Conservation (phyloP, 2,113 vertebrate species). For the Eudyptes chrysolophus region DNA sequence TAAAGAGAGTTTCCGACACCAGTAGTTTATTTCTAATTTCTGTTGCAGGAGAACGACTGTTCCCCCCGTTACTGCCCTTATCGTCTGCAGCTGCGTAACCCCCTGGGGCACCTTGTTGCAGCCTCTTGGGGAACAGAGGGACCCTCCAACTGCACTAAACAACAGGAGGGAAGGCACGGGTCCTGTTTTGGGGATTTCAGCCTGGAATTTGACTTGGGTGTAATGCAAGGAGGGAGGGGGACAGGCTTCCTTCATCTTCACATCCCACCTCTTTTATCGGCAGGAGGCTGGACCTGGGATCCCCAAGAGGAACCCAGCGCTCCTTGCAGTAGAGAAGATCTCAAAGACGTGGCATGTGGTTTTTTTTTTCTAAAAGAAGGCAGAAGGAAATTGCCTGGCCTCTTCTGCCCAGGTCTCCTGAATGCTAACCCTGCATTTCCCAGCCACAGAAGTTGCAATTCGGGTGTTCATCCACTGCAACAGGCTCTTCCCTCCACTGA, state of each 20-base stretch:
- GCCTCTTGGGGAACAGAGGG: not conserved
- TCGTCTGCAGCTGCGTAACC: not conserved
- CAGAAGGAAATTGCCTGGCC: not conserved
- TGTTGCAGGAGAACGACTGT: not conserved
- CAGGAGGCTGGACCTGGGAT: not conserved
- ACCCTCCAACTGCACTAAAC: not conserved
- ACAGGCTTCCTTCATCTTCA: not conserved
- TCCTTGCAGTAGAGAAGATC: not conserved
- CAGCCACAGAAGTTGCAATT: too few species aligned
- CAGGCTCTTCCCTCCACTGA: not conserved
- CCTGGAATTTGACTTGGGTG: not conserved
- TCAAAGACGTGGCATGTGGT: not conserved
- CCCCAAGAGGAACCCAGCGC: not conserved
- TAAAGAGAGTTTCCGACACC: not conserved
- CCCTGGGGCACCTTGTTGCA: not conserved
- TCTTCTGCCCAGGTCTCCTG: not conserved
- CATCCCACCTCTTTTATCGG: not conserved
- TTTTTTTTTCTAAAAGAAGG: not conserved
- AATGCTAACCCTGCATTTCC: not conserved
- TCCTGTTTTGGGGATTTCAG: not conserved
- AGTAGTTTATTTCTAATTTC: not conserved
- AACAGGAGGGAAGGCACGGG: not conserved
- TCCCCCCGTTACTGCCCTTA: too few species aligned
- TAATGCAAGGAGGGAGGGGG: not conserved
- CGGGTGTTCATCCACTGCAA: not conserved